Base-by-base conservation (phyloP, 2,888 invertebrate genomes). In the Holacanthella duospinosa region DNA sequence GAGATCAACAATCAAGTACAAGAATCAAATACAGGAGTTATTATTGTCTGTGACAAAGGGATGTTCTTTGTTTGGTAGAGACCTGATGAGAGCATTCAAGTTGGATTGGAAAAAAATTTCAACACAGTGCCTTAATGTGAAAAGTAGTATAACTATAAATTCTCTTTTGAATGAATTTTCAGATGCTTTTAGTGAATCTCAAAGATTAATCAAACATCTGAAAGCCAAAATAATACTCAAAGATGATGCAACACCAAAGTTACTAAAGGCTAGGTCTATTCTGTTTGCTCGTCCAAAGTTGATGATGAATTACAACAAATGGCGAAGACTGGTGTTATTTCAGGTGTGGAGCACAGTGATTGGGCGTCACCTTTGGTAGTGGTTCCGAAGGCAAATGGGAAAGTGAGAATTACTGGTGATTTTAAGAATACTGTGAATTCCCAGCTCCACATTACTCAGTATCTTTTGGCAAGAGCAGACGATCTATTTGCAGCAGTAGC, bases 361-460 rank as follows among this genome's bases (percentile, higher is more conserved):
- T 76, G 75, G 75, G 75, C 68, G 9, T 75, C 75, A 12, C 76
- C 76, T 0, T 72, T 77, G 3, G 76, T 77, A 2, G 74, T 75
- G 1, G 72, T 77, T 1, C 60, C 74, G 1, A 77, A 77, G 66
- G 69, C 66, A 19, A 71, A 76, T 63, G 75, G n/a, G n/a, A n/a
- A n/a, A n/a, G n/a, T n/a, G n/a, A n/a, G n/a, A n/a, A n/a, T n/a
- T n/a, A n/a, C n/a, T n/a, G n/a, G n/a, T n/a, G n/a, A n/a, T n/a
- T n/a, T n/a, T n/a, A n/a, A n/a, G n/a, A n/a, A n/a, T n/a, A n/a
- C n/a, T n/a, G n/a, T n/a, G n/a, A n/a, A n/a, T n/a, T n/a, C n/a
- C n/a, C n/a, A n/a, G n/a, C n/a, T 74, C 0, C 44, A 72, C 43
- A 64, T 74, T 25, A 74, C 75, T 24, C 70, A 74, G 60, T 72